Conservation (phyloP, 1,140 invertebrate genomes). For the Pinna nobilis region DNA sequence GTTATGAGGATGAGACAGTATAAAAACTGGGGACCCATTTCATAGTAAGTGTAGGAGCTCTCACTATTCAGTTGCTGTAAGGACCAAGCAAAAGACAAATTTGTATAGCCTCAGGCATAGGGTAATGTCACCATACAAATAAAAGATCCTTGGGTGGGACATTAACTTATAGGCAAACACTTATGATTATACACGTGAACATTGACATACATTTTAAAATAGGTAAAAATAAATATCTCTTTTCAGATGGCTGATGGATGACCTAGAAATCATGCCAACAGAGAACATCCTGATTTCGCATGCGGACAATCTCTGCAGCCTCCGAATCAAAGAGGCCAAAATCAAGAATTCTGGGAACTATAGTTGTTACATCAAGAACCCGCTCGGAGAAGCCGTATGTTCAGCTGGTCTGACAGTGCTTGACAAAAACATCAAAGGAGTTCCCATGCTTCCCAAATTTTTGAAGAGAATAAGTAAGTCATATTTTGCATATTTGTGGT, state of each 20-base stretch:
- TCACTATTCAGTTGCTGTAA: no score
- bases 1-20: no score
- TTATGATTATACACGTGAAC: no score
- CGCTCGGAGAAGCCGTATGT: conserved; percentile 65
- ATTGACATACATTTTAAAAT: no score
- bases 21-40: no score
- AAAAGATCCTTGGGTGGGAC: no score
- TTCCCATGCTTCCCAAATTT: conserved; percentile 54
- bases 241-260: conserved; percentile 60
- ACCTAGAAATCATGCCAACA: conserved; percentile 52
- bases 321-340: conserved; percentile 65
- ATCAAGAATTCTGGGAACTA: conserved; percentile 69
- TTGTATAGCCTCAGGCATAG: not conserved
- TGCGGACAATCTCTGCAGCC: conserved; percentile 57
- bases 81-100: no score
- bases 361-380: conserved; percentile 66
- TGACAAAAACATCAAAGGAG: conserved; percentile 58
- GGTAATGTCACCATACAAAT: no score
- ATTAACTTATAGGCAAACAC: no score
- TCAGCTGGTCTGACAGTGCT: conserved; percentile 63
- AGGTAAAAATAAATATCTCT: no score
- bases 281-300: conserved; percentile 51
- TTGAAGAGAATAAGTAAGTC: conserved; percentile 52
- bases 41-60: no score
- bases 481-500: no score